Conservation (phyloP, 1,140 invertebrate species). For the Macrobrachium rosenbergii region DNA sequence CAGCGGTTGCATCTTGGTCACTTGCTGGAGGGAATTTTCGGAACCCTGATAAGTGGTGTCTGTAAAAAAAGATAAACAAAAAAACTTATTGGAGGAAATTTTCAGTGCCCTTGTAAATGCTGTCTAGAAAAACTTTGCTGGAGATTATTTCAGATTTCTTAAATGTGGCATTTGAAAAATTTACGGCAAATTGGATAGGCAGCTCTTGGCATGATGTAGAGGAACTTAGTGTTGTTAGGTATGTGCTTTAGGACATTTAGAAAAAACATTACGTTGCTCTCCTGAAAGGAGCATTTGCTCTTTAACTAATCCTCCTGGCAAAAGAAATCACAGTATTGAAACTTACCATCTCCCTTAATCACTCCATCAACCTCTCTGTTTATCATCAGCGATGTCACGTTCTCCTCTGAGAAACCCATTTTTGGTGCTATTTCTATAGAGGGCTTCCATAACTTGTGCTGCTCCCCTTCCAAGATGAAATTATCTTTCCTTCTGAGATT, state of each 20-base stretch:
- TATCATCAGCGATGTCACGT: constrained; percentile 7
- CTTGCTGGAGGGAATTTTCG: constrained; percentile 16
- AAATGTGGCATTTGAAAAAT: no score
- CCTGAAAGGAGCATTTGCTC: no score
- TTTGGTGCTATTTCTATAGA: background rate
- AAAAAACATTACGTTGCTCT: no score
- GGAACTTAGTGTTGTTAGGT: no score
- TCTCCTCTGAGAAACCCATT: constrained; percentile 21
- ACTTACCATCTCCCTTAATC: constrained; percentile 22
- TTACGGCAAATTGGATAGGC: no score
- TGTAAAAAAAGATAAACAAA: no score
- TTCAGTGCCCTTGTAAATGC: background rate
- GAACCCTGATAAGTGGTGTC: constrained; percentile 23
- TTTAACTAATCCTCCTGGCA: background rate
- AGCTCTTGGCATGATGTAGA: no score
- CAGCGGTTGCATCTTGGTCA: constrained; percentile 20
- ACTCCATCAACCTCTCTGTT: constrained; percentile 1
- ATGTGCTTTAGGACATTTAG: no score
- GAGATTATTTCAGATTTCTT: no score
- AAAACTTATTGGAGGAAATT: background rate
- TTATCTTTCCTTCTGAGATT: constrained; percentile 14
- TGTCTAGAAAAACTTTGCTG: background rate
- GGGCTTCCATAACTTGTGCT: constrained; percentile 17
- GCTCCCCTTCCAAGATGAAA: background rate
- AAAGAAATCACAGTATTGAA: background rate